Evolutionary conservation across 2,797 vertebrate species (phyloP).

Genomic region (Gymnothorax javanicus): DNA sequence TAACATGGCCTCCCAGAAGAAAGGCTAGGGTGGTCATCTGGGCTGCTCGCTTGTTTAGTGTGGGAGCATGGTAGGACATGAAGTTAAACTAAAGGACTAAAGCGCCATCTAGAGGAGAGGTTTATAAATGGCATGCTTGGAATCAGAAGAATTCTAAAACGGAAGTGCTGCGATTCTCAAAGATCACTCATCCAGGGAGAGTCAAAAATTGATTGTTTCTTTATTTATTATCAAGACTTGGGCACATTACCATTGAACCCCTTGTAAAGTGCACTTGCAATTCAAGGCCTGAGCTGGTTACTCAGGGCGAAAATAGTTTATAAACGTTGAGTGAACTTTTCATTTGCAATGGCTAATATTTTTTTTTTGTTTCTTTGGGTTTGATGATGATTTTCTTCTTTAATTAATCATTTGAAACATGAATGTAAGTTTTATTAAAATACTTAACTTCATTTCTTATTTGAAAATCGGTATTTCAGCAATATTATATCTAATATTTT

Average conservation of each 20-base stretch:
- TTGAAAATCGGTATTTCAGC: not conserved
- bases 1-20: not conserved
- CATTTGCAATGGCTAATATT: not conserved
- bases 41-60: not conserved
- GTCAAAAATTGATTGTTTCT: not conserved
- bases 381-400: not conserved
- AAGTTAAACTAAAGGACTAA: constrained; percentile 66
- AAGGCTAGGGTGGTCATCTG: constrained; percentile 2
- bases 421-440: not conserved
- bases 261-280: too few relatives aligned
- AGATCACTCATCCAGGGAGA: not conserved
- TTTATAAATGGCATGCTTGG: not conserved
- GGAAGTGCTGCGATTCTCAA: not conserved
- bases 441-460: not conserved
- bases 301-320: not conserved
- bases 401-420: not conserved
- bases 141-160: not conserved
- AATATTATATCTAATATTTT: not conserved
- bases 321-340: not conserved
- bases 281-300: not conserved
- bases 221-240: not conserved
- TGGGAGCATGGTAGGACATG: not conserved
- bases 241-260: not conserved
- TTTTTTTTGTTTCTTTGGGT: not conserved
- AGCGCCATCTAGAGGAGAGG: constrained; percentile 75